Evolutionary conservation across 2,797 vertebrate genomes (phyloP).

Genomic region (Vultur gryphus): DNA sequence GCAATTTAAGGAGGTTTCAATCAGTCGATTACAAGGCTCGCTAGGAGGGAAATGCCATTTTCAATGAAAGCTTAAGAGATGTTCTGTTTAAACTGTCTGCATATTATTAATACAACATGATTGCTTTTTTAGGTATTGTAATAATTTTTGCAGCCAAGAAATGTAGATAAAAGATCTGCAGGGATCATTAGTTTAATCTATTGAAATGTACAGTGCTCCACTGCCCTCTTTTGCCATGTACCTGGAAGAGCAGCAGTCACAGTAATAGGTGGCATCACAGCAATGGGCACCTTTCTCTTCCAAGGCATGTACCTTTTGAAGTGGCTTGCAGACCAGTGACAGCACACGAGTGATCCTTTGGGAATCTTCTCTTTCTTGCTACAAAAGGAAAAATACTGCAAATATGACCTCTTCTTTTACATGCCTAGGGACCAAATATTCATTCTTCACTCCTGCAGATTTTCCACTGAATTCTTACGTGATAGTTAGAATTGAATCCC

Average conservation of each 20-base stretch:
- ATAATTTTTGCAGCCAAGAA: background rate
- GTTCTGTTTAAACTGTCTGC: background rate
- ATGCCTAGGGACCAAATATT: background rate
- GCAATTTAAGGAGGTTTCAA: background rate
- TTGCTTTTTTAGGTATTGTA: background rate
- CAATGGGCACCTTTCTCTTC: background rate
- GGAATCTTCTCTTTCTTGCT: background rate
- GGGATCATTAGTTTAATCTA: background rate
- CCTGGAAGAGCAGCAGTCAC: conserved; percentile 34
- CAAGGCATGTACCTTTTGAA: background rate
- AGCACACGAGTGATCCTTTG: background rate
- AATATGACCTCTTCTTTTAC: background rate
- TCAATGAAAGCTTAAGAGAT: background rate
- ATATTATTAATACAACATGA: background rate
- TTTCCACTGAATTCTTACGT: background rate
- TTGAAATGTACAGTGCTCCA: conserved; percentile 6
- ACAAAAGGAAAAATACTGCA: background rate
- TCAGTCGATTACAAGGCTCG: background rate
- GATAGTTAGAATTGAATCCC: background rate
- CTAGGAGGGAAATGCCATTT: background rate
- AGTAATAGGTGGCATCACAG: background rate
- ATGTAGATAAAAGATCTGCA: background rate
- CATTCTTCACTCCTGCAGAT: background rate
- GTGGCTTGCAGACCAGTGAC: background rate
- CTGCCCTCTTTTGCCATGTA: conserved; percentile 56